Evolutionary conservation across 2,113 vertebrate genomes (phyloP), one percentile per base, ranked within the genome.

Genomic region (Lipophrys pholis): DNA sequence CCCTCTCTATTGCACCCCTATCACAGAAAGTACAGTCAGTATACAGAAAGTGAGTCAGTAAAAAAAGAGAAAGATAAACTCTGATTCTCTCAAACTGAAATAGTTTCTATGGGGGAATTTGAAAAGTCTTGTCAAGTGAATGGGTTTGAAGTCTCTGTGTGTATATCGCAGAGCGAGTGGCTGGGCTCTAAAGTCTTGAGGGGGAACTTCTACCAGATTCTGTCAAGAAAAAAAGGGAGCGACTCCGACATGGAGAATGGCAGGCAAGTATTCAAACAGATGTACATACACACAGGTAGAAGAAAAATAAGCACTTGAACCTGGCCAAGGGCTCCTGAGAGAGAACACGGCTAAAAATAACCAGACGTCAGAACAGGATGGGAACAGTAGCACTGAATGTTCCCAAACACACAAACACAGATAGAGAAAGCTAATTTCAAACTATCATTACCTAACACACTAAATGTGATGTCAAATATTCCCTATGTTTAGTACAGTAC

Each of bases 321-420:
- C 43, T 62, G 70, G 74, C 64, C 82, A 74, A 87, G 69, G 73
- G 76, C 87, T 89, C 82, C 62, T 7, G 55, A 78, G 83, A 82
- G 83, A 82, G 80, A 83, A 69, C 63, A 41, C 9, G 3, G 73
- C 89, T 94, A 92, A 90, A 94, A 92, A 93, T 93, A 94, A 81
- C 58, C 68, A 71, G 48, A 77, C 73, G 70, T 76, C 73, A 90
- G 88, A 87, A 81, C 30, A 41, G 72, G 68, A 81, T 17, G 45
- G 72, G 68, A 78, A 87, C 74, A 85, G 80, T 80, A 80, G 84
- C 79, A 90, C 88, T 80, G 87, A 82, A 68, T 86, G 87, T 91
- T 84, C 81, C 76, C 78, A 78, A 65, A 83, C 82, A 85, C 66
- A 35, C 60, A 50, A 52, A 43, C 41, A 63, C 58, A 50, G n/a